Percentiles rank a stretch among this genome's conserved stretches.
Evolutionary conservation across 1,140 invertebrate genomes (phyloP).

Genomic region (Arctopsyche grandis): DNA sequence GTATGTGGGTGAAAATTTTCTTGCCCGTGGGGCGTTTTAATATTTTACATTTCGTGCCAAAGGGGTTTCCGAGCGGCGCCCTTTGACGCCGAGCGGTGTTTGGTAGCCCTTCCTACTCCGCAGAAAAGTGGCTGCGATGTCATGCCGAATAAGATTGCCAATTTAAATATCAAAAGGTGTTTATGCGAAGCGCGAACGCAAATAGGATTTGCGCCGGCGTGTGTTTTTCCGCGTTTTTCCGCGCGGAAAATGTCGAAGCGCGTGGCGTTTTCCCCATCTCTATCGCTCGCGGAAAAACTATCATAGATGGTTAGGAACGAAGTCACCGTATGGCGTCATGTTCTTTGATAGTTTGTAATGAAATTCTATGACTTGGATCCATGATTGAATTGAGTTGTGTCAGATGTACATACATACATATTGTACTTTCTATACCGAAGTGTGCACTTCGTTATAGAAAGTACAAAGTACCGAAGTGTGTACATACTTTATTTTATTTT

Average conservation of each 20-base stretch:
- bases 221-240: neutral
- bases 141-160: slow-evolving; percentile 54
- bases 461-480: too few relatives aligned
- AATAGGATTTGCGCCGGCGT: slow-evolving; percentile 38
- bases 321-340: too few relatives aligned
- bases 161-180: slow-evolving; percentile 55
- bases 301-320: too few relatives aligned
- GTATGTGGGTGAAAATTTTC: slow-evolving; percentile 29
- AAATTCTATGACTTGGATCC: too few relatives aligned
- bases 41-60: slow-evolving; percentile 53
- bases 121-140: slow-evolving; percentile 47
- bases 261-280: too few relatives aligned
- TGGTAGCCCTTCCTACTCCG: neutral
- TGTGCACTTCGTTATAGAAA: too few relatives aligned
- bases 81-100: slow-evolving; percentile 1
- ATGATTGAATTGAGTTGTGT: too few relatives aligned
- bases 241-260: neutral
- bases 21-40: slow-evolving; percentile 35
- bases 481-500: too few relatives aligned
- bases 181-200: slow-evolving; percentile 32
- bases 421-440: too few relatives aligned
- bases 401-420: too few relatives aligned
- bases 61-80: slow-evolving; percentile 22
- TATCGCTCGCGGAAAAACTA: too few relatives aligned
- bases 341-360: too few relatives aligned